Base-by-base conservation (phyloP, 35 echinoderm and acorn worm species). In the Patiria miniata region DNA sequence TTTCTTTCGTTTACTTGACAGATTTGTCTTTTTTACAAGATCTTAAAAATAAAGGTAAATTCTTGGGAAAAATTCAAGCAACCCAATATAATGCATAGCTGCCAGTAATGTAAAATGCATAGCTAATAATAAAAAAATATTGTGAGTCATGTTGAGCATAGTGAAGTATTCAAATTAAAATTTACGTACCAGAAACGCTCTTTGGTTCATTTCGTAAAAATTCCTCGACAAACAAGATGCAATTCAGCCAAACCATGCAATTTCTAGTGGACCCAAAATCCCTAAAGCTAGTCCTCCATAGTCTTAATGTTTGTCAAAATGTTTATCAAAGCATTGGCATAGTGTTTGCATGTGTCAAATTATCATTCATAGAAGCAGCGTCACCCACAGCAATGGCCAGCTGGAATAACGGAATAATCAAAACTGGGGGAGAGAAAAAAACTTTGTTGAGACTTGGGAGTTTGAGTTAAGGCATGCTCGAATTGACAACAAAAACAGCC, bases 351-450 rank as follows among this genome's bases (percentile, higher is more conserved):
- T 73, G 65, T 73, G 65, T 73, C 65, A 73, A 73, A 73, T 73
- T 73, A 73, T 73, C 65, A 73, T 73, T 73, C 65, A 73, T 73
- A 73, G 26, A 73, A 34, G 65, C 65, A 73, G 65, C 65, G 34
- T 73, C 23, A 73, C 65, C 65, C 65, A 28, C 65, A 73, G 65
- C 65, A 73, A 73, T 30, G 65, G 26, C 65, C 65, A 73, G 65
- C 65, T 73, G 65, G 19, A 73, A 73, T 28, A 73, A 73, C 65
- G 26, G 65, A 73, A 73, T 73, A 73, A 73, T 73, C 65, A 73
- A 73, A 73, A 73, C 19, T 30, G 21, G 65, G 57, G 57, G 57
- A 26, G 57, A 60, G 34, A 69, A 69, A 73, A 22, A 69, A 69
- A 73, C 23, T 26, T 73, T 73, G 26, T 30, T 23, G 29, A 73